phyloP scores from a whole-genome alignment of 2,113 vertebrate species.

The Poeciliopsis occidentalis region DNA sequence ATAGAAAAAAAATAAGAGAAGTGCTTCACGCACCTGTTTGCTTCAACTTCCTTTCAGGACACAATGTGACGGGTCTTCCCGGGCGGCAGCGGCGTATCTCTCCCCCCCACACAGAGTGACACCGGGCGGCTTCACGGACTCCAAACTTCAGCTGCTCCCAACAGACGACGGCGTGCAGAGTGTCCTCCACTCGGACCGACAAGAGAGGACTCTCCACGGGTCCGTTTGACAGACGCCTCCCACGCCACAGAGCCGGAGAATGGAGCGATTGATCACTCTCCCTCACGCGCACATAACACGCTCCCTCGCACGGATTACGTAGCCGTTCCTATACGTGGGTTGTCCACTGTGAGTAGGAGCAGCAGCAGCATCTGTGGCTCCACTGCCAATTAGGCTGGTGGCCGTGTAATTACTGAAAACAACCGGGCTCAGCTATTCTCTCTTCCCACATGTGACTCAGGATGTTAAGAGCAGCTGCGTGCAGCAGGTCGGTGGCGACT shows the following conservation, averaged over 20 bases:
- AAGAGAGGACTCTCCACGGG: conserved; percentile 39
- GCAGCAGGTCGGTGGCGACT: not conserved
- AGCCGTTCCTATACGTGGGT: conserved; percentile 47
- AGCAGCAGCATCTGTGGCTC: conserved; percentile 21
- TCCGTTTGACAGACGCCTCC: conserved; percentile 55
- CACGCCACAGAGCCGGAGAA: conserved; percentile 46
- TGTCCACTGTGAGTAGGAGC: conserved; percentile 52
- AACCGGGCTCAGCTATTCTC: conserved; percentile 1
- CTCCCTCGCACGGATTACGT: conserved; percentile 48
- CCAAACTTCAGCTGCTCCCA: conserved; percentile 52
- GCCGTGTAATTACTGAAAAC: conserved; percentile 28
- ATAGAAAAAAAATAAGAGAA: not conserved
- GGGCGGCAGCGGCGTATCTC: conserved; percentile 33
- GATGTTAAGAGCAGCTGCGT: conserved; percentile 21
- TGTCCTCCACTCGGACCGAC: conserved; percentile 12
- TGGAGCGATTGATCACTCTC: conserved; percentile 36
- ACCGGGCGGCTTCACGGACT: conserved; percentile 26
- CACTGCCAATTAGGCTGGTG: conserved; percentile 48
- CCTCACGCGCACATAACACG: not conserved
- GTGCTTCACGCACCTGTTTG: conserved; percentile 69
- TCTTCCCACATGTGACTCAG: conserved; percentile 7
- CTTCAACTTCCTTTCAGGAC: conserved; percentile 55
- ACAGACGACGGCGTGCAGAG: not conserved
- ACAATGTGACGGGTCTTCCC: conserved; percentile 38
- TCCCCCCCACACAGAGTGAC: conserved; percentile 9